Evolutionary conservation across 2,888 invertebrate species (phyloP), one percentile per base, ranked within the genome.

Genomic region (Aleiodes testaceus): DNA sequence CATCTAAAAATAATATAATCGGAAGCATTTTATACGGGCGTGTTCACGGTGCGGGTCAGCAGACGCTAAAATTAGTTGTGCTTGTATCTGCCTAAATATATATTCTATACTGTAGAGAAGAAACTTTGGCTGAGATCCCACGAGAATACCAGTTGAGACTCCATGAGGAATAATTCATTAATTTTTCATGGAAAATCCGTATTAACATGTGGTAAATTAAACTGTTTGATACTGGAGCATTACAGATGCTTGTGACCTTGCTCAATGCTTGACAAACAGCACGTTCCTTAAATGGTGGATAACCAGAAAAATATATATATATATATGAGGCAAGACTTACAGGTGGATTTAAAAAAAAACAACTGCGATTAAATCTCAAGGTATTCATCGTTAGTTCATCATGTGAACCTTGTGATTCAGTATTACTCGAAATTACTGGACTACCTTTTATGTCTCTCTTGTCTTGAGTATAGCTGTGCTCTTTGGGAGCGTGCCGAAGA

Each of bases 1-100:
- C 53, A 63, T 72, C 83, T 83, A 84, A 84, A 84, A 84, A 84
- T 84, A 84, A 84, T 79, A 80, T 82, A 82, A 84, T 83, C 82
- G 81, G 79, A 81, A 83, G 81, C 78, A 81, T 84, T 84, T 84
- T 81, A 83, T 81, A 78, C 79, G 77, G 77, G 75, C 75, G 74
- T 77, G 78, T 77, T 77, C 70, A 77, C 76, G 78, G 81, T 80
- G 79, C 82, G 81, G 83, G 83, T 83, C 84, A 79, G 79, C 76
- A 78, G 72, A 75, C 70, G 79, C 82, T 84, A 84, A 84, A 84
- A 81, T 84, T 84, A 84, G 80, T 79, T 74, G 65, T 67, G 81
- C 78, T 80, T 80, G 79, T 82, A 81, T 82, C 83, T 81, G 81
- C 81, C 80, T 83, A 83, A 83, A 83, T 83, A 83, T 83, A 83